Conservation (phyloP, 2,888 invertebrate genomes). For the Dermolepida albohirtum region DNA sequence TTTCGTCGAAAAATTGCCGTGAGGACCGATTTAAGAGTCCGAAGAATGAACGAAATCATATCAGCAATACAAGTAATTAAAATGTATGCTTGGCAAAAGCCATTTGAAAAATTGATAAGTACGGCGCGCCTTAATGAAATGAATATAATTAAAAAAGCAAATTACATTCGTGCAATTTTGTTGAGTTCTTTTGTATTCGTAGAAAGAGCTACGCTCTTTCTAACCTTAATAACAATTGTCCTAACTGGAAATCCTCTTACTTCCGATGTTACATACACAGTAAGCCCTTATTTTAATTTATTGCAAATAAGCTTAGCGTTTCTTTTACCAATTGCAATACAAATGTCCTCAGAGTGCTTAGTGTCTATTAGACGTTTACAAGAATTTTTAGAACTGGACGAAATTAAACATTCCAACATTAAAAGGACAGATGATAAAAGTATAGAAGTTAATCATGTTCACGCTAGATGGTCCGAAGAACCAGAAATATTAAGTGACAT, state of each 20-base stretch:
- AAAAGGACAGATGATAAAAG: constrained; percentile 39
- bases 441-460: constrained; percentile 52
- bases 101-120: constrained; percentile 66
- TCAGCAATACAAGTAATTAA: constrained; percentile 78
- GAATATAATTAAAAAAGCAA: constrained; percentile 56
- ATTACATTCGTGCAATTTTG: constrained; percentile 75
- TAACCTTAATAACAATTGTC: constrained; percentile 81
- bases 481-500: constrained; percentile 57
- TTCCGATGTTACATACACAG: constrained; percentile 61
- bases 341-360: constrained; percentile 71
- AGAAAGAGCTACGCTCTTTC: constrained; percentile 82
- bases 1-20: constrained; percentile 63
- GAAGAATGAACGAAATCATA: constrained; percentile 78
- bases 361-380: constrained; percentile 69
- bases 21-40: constrained; percentile 72
- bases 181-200: constrained; percentile 83
- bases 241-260: constrained; percentile 73
- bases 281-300: constrained; percentile 67
- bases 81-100: constrained; percentile 80
- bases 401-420: constrained; percentile 60
- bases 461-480: constrained; percentile 55
- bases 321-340: constrained; percentile 70
- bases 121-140: constrained; percentile 48
- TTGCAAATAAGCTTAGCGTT: constrained; percentile 70
- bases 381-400: constrained; percentile 70